Evolutionary conservation across 1,140 invertebrate species (phyloP), one percentile per base, ranked within the genome.

Genomic region (Tribolium castaneum): DNA sequence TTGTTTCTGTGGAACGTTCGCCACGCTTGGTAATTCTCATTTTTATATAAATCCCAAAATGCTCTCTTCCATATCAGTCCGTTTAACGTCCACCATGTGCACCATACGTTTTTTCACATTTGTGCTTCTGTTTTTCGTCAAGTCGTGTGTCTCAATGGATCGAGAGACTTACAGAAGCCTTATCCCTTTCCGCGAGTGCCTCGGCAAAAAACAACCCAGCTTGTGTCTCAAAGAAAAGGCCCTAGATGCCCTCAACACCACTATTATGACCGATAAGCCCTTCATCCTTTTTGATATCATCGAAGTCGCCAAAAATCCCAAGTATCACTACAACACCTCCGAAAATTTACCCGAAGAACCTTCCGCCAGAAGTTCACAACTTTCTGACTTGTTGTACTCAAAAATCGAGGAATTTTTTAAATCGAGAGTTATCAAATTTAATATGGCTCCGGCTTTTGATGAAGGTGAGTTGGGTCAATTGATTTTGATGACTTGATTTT

Each of bases 241-340:
- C 0, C 80, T 91, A n/a, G 86, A 89, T 1, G 84, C 90, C 2
- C 78, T 92, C 10, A 89, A 92, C 50, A 81, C 85, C 1, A 90
- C 90, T 0, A 86, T 90, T 3, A 83, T 86, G 39, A 90, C 90
- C 78, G 90, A 92, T 59, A 87, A 87, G 30, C 89, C 90, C 12
- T 90, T 91, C 82, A 86, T 86, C 12, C 83, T 91, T 39, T 90
- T 88, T 78, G 90, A 91, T 62, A 90, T 84, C 19, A 81, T 92
- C n/a, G 88, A 88, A 3, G 87, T 92, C 30, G 90, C 88, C 2
- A 88, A 82, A 45, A 88, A 89, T 82, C 85, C 82, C 2, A 78
- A 84, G n/a, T 86, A 82, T 76, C 35, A 79, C 7, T 22, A 79
- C 13, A 82, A 86, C 34, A 83, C 52, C 66, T 75, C 56, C 14